Evolutionary conservation across 92 coral and sea anemone species (phyloP).

Genomic region (Actinernus sp.): DNA sequence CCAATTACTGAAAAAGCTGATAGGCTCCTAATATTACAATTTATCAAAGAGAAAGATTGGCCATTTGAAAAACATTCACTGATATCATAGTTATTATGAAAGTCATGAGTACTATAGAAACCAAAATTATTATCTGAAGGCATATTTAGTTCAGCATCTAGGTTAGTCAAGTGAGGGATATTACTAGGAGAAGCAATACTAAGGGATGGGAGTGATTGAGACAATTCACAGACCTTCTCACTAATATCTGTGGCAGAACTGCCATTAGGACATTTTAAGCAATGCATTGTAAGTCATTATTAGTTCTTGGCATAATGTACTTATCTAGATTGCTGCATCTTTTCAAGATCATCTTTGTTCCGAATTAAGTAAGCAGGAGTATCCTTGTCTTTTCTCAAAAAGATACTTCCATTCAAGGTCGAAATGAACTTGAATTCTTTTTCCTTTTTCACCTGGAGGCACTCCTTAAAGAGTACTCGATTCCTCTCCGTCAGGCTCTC

Average conservation of each 20-base stretch:
- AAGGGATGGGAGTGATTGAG: slow-evolving; percentile 17
- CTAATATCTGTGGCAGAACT: slow-evolving; percentile 11
- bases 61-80: slow-evolving; percentile 17
- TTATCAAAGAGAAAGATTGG: slow-evolving; percentile 10
- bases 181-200: slow-evolving; percentile 22
- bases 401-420: slow-evolving; percentile 32
- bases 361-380: slow-evolving; percentile 14
- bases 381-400: slow-evolving; percentile 32
- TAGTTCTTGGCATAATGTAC: slow-evolving; percentile 8
- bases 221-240: slow-evolving; percentile 7
- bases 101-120: slow-evolving; percentile 9
- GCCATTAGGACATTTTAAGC: slow-evolving; percentile 22
- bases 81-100: slow-evolving; percentile 23
- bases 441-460: slow-evolving; percentile 21
- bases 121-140: slow-evolving; percentile 9
- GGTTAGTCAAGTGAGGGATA: slow-evolving; percentile 34
- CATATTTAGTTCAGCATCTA: slow-evolving; percentile 29
- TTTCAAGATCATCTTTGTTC: slow-evolving; percentile 27
- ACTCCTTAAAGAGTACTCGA: slow-evolving; percentile 38
- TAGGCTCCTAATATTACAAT: too few relatives aligned
- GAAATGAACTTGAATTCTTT: slow-evolving; percentile 21
- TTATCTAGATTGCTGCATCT: slow-evolving; percentile 18
- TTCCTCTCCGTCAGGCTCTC: slow-evolving; percentile 53
- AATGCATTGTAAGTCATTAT: slow-evolving; percentile 1
- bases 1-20: slow-evolving; percentile 53